phyloP scores from a whole-genome alignment of 92 coral and sea anemone species.

The Meandrina meandrites region DNA sequence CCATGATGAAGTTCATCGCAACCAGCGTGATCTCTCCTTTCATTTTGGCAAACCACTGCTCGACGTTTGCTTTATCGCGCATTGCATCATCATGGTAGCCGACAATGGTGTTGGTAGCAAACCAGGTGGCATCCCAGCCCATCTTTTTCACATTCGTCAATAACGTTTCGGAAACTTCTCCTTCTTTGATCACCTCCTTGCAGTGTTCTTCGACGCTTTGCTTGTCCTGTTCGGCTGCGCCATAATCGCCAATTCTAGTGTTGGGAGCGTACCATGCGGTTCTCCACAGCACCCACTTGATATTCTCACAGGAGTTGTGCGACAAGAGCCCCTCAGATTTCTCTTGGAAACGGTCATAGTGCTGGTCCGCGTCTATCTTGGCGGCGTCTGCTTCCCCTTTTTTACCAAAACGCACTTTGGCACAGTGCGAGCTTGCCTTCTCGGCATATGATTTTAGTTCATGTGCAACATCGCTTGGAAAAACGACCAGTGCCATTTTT shows the following conservation, averaged over 20 bases:
- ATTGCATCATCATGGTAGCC: neutral
- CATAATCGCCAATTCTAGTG: neutral
- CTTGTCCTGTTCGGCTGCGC: neutral
- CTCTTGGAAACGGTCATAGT: neutral
- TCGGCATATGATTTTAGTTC: neutral
- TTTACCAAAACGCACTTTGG: neutral
- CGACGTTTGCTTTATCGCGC: neutral
- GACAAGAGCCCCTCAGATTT: neutral
- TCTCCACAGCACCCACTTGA: neutral
- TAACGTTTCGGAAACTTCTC: neutral
- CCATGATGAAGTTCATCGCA: neutral
- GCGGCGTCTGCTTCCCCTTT: too few relatives aligned
- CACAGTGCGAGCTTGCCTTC: neutral
- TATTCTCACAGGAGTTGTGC: neutral
- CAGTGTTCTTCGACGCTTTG: neutral
- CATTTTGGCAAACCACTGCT: neutral
- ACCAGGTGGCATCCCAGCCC: neutral
- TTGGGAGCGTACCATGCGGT: neutral
- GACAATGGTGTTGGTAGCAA: neutral
- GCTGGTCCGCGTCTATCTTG: neutral
- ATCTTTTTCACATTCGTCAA: neutral
- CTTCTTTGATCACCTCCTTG: neutral
- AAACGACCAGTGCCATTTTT: neutral
- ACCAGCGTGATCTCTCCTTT: neutral
- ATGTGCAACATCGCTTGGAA: neutral